These are phyloP conservation scores for Isurus oxyrinchus DNA, from an alignment of 2,113 vertebrate genomes.

Conservation along the genomic window DNA sequence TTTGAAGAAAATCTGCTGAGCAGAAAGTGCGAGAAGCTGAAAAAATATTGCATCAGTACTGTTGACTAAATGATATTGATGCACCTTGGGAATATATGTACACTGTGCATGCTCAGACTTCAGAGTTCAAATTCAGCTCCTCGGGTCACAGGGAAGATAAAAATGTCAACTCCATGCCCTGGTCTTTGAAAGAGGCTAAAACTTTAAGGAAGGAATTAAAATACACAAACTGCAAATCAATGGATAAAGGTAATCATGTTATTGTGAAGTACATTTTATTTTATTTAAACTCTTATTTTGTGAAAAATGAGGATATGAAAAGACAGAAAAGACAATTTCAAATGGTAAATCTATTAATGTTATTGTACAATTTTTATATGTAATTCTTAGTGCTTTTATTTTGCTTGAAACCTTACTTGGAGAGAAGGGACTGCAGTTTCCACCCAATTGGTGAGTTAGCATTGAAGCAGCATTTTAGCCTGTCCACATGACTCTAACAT, in stretches of 20 bases:
- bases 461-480: neutral
- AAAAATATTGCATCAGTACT: neutral
- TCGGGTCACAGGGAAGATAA: neutral
- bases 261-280: neutral
- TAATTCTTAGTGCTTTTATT: neutral
- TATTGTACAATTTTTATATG: neutral
- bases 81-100: neutral
- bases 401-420: neutral
- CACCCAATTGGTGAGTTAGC: neutral
- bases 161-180: neutral
- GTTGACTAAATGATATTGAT: neutral
- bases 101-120: neutral
- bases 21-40: neutral
- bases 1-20: neutral
- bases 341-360: neutral
- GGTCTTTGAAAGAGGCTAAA: neutral
- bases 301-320: neutral
- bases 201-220: neutral
- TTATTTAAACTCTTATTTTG: neutral
- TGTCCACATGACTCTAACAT: neutral
- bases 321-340: neutral
- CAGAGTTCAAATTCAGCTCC: neutral
- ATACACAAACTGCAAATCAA: neutral
- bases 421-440: neutral
- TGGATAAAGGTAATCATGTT: neutral